Evolutionary conservation across 2,797 vertebrate species (phyloP), one percentile per base, ranked within the genome.

Genomic region (Cossypha polioptera): DNA sequence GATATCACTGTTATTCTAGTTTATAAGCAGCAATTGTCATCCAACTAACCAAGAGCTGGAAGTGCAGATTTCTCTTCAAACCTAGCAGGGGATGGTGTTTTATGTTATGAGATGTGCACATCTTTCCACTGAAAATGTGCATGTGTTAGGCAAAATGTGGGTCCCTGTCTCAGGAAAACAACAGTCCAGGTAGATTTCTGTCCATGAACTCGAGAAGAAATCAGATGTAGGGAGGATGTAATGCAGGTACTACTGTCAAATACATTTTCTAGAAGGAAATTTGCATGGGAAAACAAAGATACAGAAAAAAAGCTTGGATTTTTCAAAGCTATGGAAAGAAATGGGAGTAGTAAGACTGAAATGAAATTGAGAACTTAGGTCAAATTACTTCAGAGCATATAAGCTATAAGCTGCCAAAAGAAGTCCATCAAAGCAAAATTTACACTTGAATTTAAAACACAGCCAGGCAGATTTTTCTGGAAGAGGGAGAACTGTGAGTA

Each of bases 361-460:
- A 13, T 31, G 55, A 84, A 93, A 73, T 16, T 9, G 40, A 84
- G 86, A 95, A 76, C 36, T 57, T 53, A 33, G 71, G 67, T 92
- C 72, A 73, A 61, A 69, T 61, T 67, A 42, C 29, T 81, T 82
- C 67, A 76, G 61, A 88, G n/a, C 29, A 16, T 43, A 35, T 36
- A n/a, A 77, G 8, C 35, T 42, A 20, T 28, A 51, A 73, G 36
- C 43, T 94, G 85, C 59, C 75, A 92, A 65, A 91, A 59, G 63
- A 63, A 90, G 81, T 54, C 65, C 58, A 67, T 86, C 75, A 88
- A 86, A 91, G 73, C 26, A 89, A 92, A 93, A 42, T 73, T 67
- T 53, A 47, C 22, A 50, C 57, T 81, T 81, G 53, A 61, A 69
- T 78, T 90, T 68, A 57, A 85, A 94, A 79, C 57, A 47, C 15